Conservation (phyloP, 2,113 vertebrate species). For the Lepidothrix coronata region DNA sequence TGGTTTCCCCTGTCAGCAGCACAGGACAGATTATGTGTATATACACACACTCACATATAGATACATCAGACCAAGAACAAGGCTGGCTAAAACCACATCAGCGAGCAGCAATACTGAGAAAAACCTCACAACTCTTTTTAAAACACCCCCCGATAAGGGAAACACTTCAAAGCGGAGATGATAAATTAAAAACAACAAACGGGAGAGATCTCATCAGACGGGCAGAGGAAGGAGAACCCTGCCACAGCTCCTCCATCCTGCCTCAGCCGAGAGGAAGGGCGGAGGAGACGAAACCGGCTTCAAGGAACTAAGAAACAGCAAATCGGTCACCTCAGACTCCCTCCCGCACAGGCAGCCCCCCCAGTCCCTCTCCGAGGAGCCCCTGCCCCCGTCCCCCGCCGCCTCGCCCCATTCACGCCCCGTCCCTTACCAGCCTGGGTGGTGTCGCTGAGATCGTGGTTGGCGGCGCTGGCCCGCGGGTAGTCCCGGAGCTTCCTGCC, state of each 20-base stretch:
- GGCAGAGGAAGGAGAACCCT: background rate
- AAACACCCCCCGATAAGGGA: background rate
- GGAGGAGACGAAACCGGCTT: background rate
- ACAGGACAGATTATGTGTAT: background rate
- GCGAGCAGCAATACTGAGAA: background rate
- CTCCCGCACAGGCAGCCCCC: background rate
- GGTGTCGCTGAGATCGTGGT: slow-evolving; percentile 95
- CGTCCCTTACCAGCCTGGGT: slow-evolving; percentile 87
- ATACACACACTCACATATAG: fast-evolving
- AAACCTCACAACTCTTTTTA: background rate
- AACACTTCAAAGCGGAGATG: background rate
- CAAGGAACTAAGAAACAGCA: background rate
- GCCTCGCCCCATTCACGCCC: background rate
- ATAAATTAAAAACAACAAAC: background rate
- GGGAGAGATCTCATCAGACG: background rate
- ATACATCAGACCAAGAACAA: background rate
- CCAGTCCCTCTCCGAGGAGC: background rate
- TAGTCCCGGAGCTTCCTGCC: slow-evolving; percentile 99
- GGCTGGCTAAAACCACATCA: background rate
- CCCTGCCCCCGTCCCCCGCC: background rate
- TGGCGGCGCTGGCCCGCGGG: slow-evolving; percentile 89
- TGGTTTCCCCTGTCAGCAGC: background rate
- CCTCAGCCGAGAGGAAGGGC: slow-evolving; percentile 11
- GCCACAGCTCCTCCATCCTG: background rate
- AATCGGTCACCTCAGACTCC: background rate